Base-by-base conservation (phyloP, 2,797 vertebrate species). In the Selene dorsalis region DNA sequence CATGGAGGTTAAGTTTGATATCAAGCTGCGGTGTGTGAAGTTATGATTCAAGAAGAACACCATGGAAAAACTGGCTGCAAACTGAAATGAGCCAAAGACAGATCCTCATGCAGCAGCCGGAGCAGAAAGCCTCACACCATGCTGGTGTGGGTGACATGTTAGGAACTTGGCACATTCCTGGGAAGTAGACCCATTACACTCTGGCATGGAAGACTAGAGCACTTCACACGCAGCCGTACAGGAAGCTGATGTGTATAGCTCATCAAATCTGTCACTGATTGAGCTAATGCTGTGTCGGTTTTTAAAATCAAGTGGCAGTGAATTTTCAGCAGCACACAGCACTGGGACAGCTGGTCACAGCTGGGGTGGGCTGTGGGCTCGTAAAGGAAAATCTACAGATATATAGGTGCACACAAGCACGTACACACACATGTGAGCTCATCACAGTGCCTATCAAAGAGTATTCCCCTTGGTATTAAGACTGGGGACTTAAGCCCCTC, bases 151-250 rank as follows among this genome's bases (percentile, higher is more conserved):
- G 75, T 90, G 87, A 88, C 89, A 88, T 84, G 88, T 85, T 79
- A 77, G 82, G 77, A 89, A 85, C 84, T 77, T 72, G 28, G 72
- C 20, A 13, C 87, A 90, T 87, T 82, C 83, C 83, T 77, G 78
- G 47, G 58, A 82, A 77, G 79, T 70, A 77, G 84, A 84, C 75
- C 77, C 83, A 81, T 89, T 90, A 89, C 89, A 87, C 76, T 84
- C 73, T 91, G 92, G 83, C 89, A 86, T 65, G 76, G 90, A 90
- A 89, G 75, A 85, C 82, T 43, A 75, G 82, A 87, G 73, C 83
- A 84, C 88, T 87, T 89, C 90, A 90, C 87, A 87, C 70, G 66
- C 92, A 89, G 84, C 80, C 74, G 59, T 79, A 86, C 90, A 91
- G 90, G 91, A 90, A 92, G 90, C 82, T 70, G 89, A 86, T 87